Base-by-base conservation (phyloP, 1,140 invertebrate species). In the Papilio machaon region DNA sequence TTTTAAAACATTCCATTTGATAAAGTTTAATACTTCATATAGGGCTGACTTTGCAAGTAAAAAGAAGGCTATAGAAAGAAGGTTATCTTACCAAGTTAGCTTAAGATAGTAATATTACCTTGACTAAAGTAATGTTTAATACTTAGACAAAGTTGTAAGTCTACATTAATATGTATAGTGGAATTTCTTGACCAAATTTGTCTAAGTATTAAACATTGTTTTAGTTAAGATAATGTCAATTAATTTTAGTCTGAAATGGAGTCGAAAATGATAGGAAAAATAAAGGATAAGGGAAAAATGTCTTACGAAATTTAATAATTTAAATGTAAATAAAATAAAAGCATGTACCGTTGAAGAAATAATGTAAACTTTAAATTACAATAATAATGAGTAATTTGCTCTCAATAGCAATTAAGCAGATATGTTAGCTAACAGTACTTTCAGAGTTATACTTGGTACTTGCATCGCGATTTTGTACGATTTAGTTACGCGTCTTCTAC, bases 401-500 rank as follows among this genome's bases (percentile, higher is more conserved):
- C 70, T 82, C 78, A 80, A 82, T 83, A 83, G 81, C 83, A 85
- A 87, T 90, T 86, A 84, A 83, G 82, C 82, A 83, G 84, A 83
- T 82, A 82, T 85, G 81, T 91, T 91, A 85, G 87, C 85, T 87
- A 93, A 94, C 83, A 84, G 82, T 83, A 88, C 85, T 90, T 90
- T 89, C 90, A 82, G 88, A 49, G 58, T 88, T 85, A 88, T 84
- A 85, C 85, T 87, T 82, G 85, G 86, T 85, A 83, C 82, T 83
- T 83, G 84, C 82, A 82, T 88, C 87, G 86, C 85, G 87, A 91
- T 89, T 85, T 85, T 73, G 83, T 89, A 88, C 87, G 84, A 83
- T 88, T 93, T 90, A 89, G 89, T 90, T 90, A 94, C 90, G 90
- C 86, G 89, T 87, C 82, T 88, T 86, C 89, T 88, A 91, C 90